Conservation (phyloP, 2,113 vertebrate species). For the Bagarius yarrelli region DNA sequence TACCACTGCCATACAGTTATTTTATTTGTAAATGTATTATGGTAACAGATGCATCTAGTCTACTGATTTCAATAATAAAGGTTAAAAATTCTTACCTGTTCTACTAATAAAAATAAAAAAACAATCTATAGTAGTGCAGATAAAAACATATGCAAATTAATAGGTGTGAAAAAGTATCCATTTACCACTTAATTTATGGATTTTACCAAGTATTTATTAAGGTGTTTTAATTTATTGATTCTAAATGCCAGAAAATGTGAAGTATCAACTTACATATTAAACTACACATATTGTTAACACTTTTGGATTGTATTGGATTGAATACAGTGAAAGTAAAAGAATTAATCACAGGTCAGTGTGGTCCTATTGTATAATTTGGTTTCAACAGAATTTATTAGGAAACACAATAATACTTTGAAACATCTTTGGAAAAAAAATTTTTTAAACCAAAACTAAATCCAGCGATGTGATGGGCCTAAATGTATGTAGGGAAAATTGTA, state of each 20-base stretch:
- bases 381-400: constrained; percentile 61
- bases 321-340: too few species aligned
- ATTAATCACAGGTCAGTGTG: constrained; percentile 2
- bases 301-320: not conserved
- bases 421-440: constrained; percentile 17
- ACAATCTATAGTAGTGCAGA: not conserved
- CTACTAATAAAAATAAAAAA: not conserved
- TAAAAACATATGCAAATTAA: not conserved
- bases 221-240: not conserved
- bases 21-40: not conserved
- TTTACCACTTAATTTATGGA: not conserved
- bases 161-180: not conserved
- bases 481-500: constrained; percentile 1
- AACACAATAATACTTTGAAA: constrained; percentile 55
- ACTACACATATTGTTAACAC: not conserved
- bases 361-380: constrained; percentile 36
- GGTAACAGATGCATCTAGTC: not conserved
- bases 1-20: not conserved
- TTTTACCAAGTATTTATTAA: not conserved
- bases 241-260: not conserved
- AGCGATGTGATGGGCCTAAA: constrained; percentile 19
- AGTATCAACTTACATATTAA: not conserved
- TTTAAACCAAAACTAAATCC: constrained; percentile 27
- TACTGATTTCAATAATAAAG: not conserved
- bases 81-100: not conserved